Conservation (phyloP, 2,113 vertebrate genomes). For the Anguilla japonica region DNA sequence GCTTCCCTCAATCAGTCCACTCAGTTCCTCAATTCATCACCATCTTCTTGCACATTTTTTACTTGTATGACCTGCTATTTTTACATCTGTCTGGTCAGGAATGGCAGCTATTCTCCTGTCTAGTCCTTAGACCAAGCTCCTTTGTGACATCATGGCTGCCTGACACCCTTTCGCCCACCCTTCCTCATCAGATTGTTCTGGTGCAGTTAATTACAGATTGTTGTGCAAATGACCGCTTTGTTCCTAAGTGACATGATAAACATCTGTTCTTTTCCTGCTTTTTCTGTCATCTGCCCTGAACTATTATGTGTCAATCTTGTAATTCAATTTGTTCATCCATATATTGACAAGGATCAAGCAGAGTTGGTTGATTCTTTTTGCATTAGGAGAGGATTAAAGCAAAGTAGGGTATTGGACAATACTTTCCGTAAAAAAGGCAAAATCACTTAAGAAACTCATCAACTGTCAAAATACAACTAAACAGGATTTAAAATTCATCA, state of each 20-base stretch:
- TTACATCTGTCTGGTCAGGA: neutral
- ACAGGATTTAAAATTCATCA: neutral
- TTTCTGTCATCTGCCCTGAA: neutral
- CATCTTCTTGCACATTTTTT: neutral
- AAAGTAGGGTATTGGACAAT: neutral
- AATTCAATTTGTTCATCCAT: neutral
- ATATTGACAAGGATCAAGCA: neutral
- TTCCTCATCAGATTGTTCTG: conserved; percentile 65
- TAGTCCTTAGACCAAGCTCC: neutral
- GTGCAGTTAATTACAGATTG: conserved; percentile 68
- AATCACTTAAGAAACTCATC: neutral
- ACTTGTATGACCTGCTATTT: neutral
- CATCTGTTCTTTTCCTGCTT: neutral
- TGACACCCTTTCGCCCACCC: conserved; percentile 77
- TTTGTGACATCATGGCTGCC: conserved; percentile 70
- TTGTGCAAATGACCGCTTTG: conserved; percentile 69
- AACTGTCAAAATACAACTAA: neutral
- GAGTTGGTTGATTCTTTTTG: neutral
- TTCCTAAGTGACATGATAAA: neutral
- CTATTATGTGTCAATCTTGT: neutral
- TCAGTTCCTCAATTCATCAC: no score
- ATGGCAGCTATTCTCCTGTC: neutral
- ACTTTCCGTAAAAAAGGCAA: neutral
- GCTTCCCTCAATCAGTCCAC: neutral
- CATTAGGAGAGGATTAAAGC: neutral